Evolutionary conservation across 1,140 invertebrate genomes (phyloP).

Genomic region (Brachionus angularis): DNA sequence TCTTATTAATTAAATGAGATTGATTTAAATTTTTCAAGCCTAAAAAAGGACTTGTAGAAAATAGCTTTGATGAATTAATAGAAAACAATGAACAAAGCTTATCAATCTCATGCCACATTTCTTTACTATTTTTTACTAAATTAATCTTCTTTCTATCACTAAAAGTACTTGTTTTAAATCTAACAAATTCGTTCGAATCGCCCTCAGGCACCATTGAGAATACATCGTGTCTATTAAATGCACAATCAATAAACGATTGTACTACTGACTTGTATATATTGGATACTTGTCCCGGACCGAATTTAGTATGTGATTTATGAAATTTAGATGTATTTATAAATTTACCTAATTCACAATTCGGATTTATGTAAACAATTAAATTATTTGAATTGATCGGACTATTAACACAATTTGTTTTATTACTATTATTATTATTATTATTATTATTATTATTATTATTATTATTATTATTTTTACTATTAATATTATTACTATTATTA

Average conservation of each 20-base stretch:
- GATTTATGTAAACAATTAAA: neutral
- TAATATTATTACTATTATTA: neutral
- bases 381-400: no score
- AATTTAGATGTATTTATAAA: conserved; percentile 36
- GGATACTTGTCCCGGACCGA: neutral
- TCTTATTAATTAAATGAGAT: no score
- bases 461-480: neutral
- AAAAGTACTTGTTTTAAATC: conserved; percentile 21
- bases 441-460: neutral
- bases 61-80: neutral
- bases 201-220: conserved; percentile 13
- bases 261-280: conserved; percentile 29
- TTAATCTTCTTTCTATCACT: neutral
- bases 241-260: conserved; percentile 36
- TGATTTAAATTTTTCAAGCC: neutral
- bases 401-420: no score
- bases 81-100: neutral
- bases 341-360: conserved; percentile 6
- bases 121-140: neutral
- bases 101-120: neutral
- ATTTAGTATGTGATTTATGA: conserved; percentile 41
- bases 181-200: neutral
- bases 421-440: no score
- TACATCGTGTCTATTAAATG: neutral
- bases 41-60: neutral